phyloP scores from a whole-genome alignment of 2,113 vertebrate species.

The Myotis yumanensis region DNA sequence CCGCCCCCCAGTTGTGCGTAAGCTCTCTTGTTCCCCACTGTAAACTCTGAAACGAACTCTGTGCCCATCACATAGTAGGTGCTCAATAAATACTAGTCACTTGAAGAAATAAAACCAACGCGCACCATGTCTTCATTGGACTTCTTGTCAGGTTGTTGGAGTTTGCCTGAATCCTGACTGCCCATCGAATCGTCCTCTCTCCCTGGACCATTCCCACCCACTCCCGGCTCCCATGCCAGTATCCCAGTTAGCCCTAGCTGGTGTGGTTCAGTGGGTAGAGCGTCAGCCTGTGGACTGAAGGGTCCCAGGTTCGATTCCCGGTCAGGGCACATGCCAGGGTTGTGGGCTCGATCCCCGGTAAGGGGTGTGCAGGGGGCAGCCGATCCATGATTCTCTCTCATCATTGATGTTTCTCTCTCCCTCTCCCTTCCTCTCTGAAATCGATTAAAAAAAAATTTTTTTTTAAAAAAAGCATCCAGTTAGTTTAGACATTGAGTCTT shows the following conservation, averaged over 20 bases:
- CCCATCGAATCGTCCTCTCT: accelerated
- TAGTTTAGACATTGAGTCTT: neutral
- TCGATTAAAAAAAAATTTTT: too few relatives aligned
- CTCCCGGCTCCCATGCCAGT: accelerated
- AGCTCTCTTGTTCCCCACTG: neutral
- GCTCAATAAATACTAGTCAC: neutral
- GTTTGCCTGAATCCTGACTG: neutral
- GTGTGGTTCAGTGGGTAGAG: too few relatives aligned
- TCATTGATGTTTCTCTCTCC: too few relatives aligned
- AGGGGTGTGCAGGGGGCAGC: too few relatives aligned
- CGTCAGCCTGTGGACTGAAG: too few relatives aligned
- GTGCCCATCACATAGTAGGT: neutral
- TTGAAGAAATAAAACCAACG: neutral
- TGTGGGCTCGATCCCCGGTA: too few relatives aligned
- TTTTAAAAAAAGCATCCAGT: neutral
- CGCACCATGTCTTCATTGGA: neutral
- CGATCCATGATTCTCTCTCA: too few relatives aligned
- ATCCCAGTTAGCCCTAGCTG: too few relatives aligned
- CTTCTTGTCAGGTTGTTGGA: neutral
- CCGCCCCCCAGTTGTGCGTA: neutral
- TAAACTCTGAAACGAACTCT: neutral
- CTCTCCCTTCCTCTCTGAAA: too few relatives aligned
- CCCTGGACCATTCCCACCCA: neutral
- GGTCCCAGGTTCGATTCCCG: too few relatives aligned
- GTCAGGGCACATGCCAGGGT: too few relatives aligned